These are phyloP conservation scores for Campylomormyrus tamandua DNA, from an alignment of 2,113 vertebrate genomes.

Conservation along the genomic window DNA sequence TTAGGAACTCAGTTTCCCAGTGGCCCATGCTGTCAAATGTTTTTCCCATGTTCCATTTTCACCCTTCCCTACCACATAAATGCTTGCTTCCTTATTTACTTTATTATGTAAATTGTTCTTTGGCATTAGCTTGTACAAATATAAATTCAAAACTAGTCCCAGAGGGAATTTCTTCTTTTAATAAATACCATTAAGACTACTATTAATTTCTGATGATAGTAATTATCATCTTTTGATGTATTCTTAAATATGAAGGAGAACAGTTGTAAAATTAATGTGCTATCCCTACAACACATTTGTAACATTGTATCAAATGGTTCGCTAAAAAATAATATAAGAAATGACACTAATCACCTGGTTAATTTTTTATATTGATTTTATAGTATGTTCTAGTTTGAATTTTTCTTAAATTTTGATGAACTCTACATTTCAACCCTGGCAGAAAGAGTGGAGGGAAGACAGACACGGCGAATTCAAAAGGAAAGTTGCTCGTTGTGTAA, in stretches of 20 bases:
- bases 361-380: not conserved
- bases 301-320: not conserved
- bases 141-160: not conserved
- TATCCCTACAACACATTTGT: not conserved
- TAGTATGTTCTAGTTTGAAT: not conserved
- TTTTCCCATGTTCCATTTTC: not conserved
- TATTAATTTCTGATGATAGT: not conserved
- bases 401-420: not conserved
- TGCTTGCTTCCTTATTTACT: not conserved
- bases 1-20: not conserved
- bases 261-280: not conserved
- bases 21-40: not conserved
- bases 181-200: too few relatives aligned
- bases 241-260: not conserved
- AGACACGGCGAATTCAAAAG: slow-evolving; percentile 97
- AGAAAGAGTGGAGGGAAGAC: slow-evolving; percentile 99
- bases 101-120: not conserved
- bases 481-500: slow-evolving; percentile 99
- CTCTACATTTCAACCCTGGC: slow-evolving; percentile 27
- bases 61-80: not conserved
- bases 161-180: not conserved
- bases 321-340: not conserved
- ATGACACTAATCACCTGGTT: not conserved
- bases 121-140: not conserved
- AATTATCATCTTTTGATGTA: not conserved